Evolutionary conservation across 2,888 invertebrate genomes (phyloP), one percentile per base, ranked within the genome.

Genomic region (Microchrysa polita): DNA sequence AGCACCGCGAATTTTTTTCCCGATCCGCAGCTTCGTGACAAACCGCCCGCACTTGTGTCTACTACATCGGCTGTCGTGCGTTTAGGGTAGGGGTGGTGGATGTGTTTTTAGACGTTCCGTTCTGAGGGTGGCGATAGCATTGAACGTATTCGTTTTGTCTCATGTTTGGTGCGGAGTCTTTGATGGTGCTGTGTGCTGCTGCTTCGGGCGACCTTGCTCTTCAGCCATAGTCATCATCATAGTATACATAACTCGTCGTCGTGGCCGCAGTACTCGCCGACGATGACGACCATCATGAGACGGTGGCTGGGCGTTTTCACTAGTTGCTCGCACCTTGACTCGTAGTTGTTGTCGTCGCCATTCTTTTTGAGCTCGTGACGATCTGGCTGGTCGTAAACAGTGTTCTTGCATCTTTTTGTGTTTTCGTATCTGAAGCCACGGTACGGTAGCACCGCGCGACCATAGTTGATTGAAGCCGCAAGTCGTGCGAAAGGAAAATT

Each of bases 241-340:
- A n/a, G n/a, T n/a, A n/a, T n/a, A n/a, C n/a, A n/a, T n/a, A n/a
- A n/a, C n/a, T n/a, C n/a, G n/a, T n/a, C n/a, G n/a, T n/a, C n/a
- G n/a, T n/a, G n/a, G n/a, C n/a, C n/a, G n/a, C n/a, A n/a, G n/a
- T 12, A 44, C 65, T 65, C 5, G 65, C 16, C 48, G 14, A 12
- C 48, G 5, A 18, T 12, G 14, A 12, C 48, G 5, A 18, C 42
- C 22, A 44, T 44, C n/a, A 22, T 44, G 22, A 40, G 69, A 55
- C 34, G 57, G n/a, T n/a, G n/a, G n/a, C 55, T 69, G 69, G 69
- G 69, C 69, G 69, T 69, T 69, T 69, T 69, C 55, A 69, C 69
- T 23, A 69, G 69, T 69, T 69, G 69, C 40, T 67, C 20, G 34
- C 55, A 27, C 67, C 2, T 18, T n/a, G n/a, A n/a, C n/a, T n/a